Evolutionary conservation across 1,140 invertebrate genomes (phyloP), one percentile per base, ranked within the genome.

Genomic region (Drosophila ananassae): DNA sequence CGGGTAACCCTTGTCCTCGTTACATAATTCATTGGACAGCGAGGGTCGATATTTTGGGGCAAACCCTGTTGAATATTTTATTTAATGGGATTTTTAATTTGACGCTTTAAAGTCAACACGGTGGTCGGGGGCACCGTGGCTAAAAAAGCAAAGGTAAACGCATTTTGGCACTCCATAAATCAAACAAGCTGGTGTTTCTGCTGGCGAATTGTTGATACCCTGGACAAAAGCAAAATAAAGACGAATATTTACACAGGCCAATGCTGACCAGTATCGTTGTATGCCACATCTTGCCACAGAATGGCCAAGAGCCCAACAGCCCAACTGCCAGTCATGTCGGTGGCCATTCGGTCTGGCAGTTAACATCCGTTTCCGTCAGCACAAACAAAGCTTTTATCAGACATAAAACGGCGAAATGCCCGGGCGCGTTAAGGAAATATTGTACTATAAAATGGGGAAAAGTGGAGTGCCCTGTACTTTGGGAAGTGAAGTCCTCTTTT

Each of bases 331-430:
- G 71, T 57, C 83, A 79, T 83, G 75, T 82, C 83, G 67, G 78
- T 79, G 82, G 71, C 74, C 83, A 89, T 82, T 89, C 75, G 56
- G 21, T 44, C 21, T 79, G 83, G 83, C 82, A 87, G 82, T 73
- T 72, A 78, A 87, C 82, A 79, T 87, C 82, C 83, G 82, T 87
- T 87, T 87, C 82, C 82, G 83, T 89, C 66, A 77, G 75, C 83
- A 50, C 78, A 69, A 74, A 72, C 79, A 89, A 89, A 68, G 82
- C 79, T 82, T 79, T 87, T 87, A 87, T 89, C 82, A 83, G 78
- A 87, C 85, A 72, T 82, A 72, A 82, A 85, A 84, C 56, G 62
- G 82, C 46, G 67, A 62, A 32, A 66, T 50, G 63, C 39, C 46
- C 47, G 54, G 44, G n/a, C 58, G 71, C 51, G 63, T 75, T 79